Evolutionary conservation across 2,113 vertebrate species (phyloP).

Genomic region (Herpailurus yagouaroundi): DNA sequence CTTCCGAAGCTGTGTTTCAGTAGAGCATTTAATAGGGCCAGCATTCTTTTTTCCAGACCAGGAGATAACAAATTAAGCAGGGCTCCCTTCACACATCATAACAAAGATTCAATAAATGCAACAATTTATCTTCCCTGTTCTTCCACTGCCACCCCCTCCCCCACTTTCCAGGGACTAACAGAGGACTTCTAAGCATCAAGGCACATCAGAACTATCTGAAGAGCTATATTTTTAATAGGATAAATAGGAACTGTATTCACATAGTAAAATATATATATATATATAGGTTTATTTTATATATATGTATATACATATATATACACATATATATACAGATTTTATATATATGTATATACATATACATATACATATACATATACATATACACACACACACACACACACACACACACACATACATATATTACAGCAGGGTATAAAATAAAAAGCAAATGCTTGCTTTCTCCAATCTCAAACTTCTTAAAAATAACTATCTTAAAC

Average conservation of each 20-base stretch:
- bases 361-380: too few species aligned
- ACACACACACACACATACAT: too few species aligned
- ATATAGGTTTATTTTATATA: too few species aligned
- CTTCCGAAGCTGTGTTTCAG: background rate
- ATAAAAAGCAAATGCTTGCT: background rate
- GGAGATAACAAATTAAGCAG: constrained; percentile 12
- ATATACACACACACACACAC: too few species aligned
- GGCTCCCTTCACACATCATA: background rate
- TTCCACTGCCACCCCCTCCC: too few species aligned
- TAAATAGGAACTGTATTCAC: background rate
- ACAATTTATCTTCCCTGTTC: background rate
- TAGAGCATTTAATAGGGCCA: constrained; percentile 55
- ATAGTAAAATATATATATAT: background rate
- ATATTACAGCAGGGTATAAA: background rate
- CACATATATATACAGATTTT: too few species aligned
- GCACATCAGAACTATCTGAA: background rate
- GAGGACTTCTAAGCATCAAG: background rate
- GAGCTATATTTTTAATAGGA: background rate
- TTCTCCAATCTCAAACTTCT: background rate
- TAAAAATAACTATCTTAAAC: background rate
- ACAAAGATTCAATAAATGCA: background rate
- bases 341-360: too few species aligned
- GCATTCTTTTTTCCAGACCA: constrained; percentile 57
- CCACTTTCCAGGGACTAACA: background rate
- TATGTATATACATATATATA: too few species aligned